Base-by-base conservation (phyloP, 2,797 vertebrate species). In the Tadarida brasiliensis region DNA sequence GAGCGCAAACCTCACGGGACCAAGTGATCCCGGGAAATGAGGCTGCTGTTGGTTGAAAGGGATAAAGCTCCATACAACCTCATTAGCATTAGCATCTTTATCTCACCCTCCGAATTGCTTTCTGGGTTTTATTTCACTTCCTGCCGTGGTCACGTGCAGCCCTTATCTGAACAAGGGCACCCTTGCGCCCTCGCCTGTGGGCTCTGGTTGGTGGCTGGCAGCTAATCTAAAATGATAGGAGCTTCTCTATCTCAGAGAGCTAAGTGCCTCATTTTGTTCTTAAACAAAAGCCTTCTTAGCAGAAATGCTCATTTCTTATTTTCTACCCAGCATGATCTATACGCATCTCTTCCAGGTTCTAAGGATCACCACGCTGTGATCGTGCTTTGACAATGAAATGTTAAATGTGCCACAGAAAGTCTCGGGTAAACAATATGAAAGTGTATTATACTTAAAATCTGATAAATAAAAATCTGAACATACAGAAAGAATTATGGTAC, bases 141-240 rank as follows among this genome's bases (percentile, higher is more conserved):
- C 57, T 51, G 59, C 87, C 63, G 1, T 1, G 24, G 56, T 73
- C 35, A 4, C 3, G 4, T 14, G 3, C 84, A 17, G 35, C n/a
- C 33, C 68, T 92, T 87, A 90, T 71, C 80, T 77, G 76, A 86
- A 49, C 19, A 81, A 11, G 63, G 56, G 73, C 2, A 4, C 24
- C 59, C 20, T 3, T 12, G 65, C 20, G 0, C 81, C 24, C 51
- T 4, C 1, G 12, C 35, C 91, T 12, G 2, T 12, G 49, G 87
- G 87, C 11, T 82, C 73, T 88, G 71, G 20, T 65, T 76, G 80
- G 73, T 39, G 77, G 63, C 78, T 51, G 54, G 26, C 4, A 4
- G 24, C 84, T 96, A 96, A 94, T 96, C 73, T 87, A n/a, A 88
- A 39, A 59, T 57, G 84, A 84, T 85, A 96, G 93, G 59, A 8